phyloP scores from a whole-genome alignment of 2,797 vertebrate species.

The Galagoides demidoff region DNA sequence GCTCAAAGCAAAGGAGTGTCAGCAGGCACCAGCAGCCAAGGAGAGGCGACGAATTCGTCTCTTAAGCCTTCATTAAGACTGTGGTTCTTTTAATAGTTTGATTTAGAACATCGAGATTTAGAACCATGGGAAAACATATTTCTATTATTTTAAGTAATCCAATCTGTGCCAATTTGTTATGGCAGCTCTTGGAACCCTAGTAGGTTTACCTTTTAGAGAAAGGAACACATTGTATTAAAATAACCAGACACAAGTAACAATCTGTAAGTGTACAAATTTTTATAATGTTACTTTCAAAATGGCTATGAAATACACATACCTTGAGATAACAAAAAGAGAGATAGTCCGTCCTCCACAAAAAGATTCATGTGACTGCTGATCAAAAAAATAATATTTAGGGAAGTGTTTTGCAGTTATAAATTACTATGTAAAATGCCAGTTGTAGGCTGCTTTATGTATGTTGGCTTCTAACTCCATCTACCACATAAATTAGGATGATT shows the following conservation, averaged over 20 bases:
- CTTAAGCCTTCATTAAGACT: not conserved
- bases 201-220: not conserved
- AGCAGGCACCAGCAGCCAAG: not conserved
- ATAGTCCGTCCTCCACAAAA: not conserved
- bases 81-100: not conserved
- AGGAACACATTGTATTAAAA: not conserved
- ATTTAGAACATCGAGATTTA: not conserved
- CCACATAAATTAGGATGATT: slow-evolving; percentile 47
- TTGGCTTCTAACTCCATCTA: not conserved
- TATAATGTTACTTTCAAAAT: not conserved
- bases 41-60: not conserved
- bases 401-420: not conserved
- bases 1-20: not conserved
- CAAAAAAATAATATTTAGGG: not conserved
- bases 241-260: not conserved
- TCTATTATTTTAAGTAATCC: not conserved
- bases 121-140: not conserved
- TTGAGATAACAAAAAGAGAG: not conserved
- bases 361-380: not conserved
- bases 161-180: not conserved
- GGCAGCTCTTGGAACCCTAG: not conserved
- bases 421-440: not conserved
- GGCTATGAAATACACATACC: not conserved
- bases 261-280: not conserved
- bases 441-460: not conserved